These are phyloP conservation scores for Eriocheir sinensis DNA, from an alignment of 1,140 invertebrate species.

Conservation along the genomic window DNA sequence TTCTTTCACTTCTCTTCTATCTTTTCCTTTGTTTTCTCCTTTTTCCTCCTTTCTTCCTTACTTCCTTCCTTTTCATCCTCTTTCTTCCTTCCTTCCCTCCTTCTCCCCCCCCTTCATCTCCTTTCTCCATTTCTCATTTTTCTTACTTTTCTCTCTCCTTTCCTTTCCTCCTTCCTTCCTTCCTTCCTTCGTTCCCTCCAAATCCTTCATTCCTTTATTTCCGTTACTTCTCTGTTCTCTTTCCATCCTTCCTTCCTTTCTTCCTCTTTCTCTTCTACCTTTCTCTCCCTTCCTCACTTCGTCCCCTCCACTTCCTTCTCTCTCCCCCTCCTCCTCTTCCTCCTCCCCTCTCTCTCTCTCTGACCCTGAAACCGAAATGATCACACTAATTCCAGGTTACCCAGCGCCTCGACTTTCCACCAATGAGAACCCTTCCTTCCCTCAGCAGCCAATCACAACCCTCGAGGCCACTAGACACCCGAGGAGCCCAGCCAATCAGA, in stretches of 20 bases:
- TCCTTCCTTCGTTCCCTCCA: neutral
- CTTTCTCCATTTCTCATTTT: neutral
- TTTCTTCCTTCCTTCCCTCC: neutral
- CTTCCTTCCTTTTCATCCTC: neutral
- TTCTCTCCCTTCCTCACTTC: neutral
- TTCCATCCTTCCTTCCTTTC: neutral
- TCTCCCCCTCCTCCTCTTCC: neutral
- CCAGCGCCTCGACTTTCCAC: no score
- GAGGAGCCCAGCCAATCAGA: no score
- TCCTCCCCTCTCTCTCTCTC: constrained; percentile 27
- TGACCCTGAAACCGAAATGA: neutral
- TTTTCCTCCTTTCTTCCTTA: constrained; percentile 55
- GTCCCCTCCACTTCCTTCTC: neutral
- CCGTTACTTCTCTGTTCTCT: neutral
- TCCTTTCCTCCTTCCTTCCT: neutral
- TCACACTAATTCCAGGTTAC: no score
- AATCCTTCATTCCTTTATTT: neutral
- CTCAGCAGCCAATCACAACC: no score
- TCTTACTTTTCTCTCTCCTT: neutral
- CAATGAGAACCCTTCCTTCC: no score
- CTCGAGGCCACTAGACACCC: no score
- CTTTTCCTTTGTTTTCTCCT: constrained; percentile 20
- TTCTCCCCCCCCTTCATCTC: neutral
- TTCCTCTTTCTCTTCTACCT: constrained; percentile 16
- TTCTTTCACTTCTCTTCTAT: neutral